Evolutionary conservation across 92 coral and sea anemone genomes (phyloP), one percentile per base, ranked within the genome.

Genomic region (Isaurus tuberculatus): DNA sequence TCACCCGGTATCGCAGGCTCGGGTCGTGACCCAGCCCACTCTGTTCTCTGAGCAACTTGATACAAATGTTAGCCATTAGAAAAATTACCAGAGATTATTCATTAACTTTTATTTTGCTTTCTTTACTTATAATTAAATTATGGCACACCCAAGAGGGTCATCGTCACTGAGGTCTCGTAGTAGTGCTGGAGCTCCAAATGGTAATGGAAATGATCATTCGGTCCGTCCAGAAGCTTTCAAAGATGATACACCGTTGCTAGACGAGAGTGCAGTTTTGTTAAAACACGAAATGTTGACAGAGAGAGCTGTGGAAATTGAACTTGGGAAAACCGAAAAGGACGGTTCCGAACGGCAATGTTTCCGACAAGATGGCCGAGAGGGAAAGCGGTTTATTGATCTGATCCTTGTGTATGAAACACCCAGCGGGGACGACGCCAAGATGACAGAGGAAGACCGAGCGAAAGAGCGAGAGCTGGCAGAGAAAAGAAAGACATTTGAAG

Each of bases 241-340:
- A 13, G 98, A 93, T 71, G 86, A 91, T 15, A 74, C 90, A 29
- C 95, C 93, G 65, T 87, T 93, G 51, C 49, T 96, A 83, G 99
- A 94, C 93, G 98, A 94, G 78, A 94, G 90, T 22, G 98, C 99
- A 0, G 73, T 96, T 10, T 57, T 93, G 29, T 83, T 91, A 25
- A 92, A 96, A 66, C 97, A 96, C 79, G 94, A 94, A 75, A 91
- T 96, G 90, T 83, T 89, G 90, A 93, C 89, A 73, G 93, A 91
- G 55, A 86, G 84, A 75, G 82, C 98, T 5, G 79, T 91, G 9
- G 98, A 91, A 69, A 81, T 93, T 65, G 98, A 91, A 61, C 88
- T 93, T 30, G 92, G 83, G 66, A 90, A 90, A 57, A 44, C 86
- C 33, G 89, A 89, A 28, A 86, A 73, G 55, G 92, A 88, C 15